These are phyloP conservation scores for Penaeus vannamei DNA, from an alignment of 1,140 invertebrate species.

Conservation along the genomic window DNA sequence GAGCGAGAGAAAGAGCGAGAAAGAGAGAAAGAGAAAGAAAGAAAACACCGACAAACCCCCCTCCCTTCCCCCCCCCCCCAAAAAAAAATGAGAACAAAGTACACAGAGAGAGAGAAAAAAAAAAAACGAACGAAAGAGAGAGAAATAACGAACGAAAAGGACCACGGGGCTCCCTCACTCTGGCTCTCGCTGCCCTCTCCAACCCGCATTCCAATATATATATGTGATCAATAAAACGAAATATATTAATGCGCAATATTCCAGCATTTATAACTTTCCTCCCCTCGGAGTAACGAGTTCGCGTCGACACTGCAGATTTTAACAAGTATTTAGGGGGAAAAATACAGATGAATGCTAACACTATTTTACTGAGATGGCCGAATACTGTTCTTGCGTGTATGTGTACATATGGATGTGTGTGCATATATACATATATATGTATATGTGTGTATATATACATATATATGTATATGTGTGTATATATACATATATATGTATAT, in stretches of 20 bases:
- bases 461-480: neutral
- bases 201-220: too few species aligned
- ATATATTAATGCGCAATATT: too few species aligned
- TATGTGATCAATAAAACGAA: too few species aligned
- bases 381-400: neutral
- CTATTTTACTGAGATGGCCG: too few species aligned
- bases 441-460: slow-evolving; percentile 1
- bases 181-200: too few species aligned
- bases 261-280: too few species aligned
- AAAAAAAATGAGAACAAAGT: too few species aligned
- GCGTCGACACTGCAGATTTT: too few species aligned
- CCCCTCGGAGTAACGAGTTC: too few species aligned
- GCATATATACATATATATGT: neutral
- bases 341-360: too few species aligned
- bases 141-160: neutral
- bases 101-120: slow-evolving; percentile 3
- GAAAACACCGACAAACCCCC: too few species aligned
- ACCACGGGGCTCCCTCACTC: neutral
- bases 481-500: neutral
- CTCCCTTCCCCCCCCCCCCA: too few species aligned
- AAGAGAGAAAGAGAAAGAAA: neutral
- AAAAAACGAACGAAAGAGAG: neutral
- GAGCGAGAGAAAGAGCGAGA: neutral
- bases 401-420: neutral
- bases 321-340: neutral